Conservation (phyloP, 2,888 invertebrate genomes). For the Hemaris fuciformis region DNA sequence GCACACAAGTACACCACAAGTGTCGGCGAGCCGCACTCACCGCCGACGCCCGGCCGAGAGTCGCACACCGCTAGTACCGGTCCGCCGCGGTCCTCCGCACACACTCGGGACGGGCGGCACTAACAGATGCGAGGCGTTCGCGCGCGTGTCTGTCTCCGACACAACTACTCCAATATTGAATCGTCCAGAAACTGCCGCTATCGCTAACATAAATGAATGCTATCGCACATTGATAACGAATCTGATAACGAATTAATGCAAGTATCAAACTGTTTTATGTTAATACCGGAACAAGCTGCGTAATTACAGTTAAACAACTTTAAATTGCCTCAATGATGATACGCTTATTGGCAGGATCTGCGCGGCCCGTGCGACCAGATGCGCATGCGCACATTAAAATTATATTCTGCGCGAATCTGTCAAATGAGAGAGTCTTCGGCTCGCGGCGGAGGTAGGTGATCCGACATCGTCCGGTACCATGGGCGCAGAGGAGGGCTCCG, state of each 20-base stretch:
- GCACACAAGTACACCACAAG: too few species aligned
- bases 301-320: neutral
- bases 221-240: neutral
- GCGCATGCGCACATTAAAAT: too few species aligned
- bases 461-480: too few species aligned
- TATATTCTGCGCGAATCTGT: too few species aligned
- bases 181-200: neutral
- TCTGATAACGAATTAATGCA: neutral
- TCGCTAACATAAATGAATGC: neutral
- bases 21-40: too few species aligned
- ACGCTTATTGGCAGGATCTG: neutral
- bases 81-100: too few species aligned
- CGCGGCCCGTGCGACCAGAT: neutral
- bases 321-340: neutral
- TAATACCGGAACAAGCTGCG: neutral
- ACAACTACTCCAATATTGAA: neutral
- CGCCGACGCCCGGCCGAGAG: too few species aligned
- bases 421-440: too few species aligned
- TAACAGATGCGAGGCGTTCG: neutral
- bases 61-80: too few species aligned
- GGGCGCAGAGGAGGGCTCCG: too few species aligned
- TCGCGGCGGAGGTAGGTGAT: too few species aligned
- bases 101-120: neutral
- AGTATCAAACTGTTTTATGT: neutral
- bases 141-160: too few species aligned